Conservation (phyloP, 2,888 invertebrate species). For the Euzophera pinguis region DNA sequence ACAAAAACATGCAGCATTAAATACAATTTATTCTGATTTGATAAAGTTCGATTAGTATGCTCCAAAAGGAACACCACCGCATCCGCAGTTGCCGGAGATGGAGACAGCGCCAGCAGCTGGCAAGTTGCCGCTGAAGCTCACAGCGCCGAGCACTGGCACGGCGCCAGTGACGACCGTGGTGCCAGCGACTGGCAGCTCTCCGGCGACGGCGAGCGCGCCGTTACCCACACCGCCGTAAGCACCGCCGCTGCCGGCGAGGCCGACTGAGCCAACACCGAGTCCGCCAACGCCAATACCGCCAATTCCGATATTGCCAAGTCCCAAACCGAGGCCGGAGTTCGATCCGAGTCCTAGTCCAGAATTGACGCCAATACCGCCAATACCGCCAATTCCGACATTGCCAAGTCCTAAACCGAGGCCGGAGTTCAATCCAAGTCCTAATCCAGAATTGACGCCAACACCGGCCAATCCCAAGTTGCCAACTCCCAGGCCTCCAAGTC, state of each 20-base stretch:
- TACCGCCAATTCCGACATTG: not conserved
- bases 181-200: constrained; percentile 33
- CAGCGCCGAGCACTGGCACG: constrained; percentile 41
- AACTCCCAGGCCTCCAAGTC: not conserved
- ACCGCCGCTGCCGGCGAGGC: not conserved
- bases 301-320: not conserved
- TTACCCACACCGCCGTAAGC: constrained; percentile 31
- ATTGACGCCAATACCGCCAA: not conserved
- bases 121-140: constrained; percentile 34
- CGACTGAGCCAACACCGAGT: constrained; percentile 6
- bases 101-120: constrained; percentile 32
- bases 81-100: constrained; percentile 10
- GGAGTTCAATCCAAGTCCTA: not conserved
- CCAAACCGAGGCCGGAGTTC: not conserved
- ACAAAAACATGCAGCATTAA: no score
- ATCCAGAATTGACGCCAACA: not conserved
- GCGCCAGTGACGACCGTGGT: constrained; percentile 34
- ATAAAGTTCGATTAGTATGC: no score
- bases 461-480: not conserved
- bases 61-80: not conserved
- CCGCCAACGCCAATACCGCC: constrained; percentile 6
- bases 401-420: not conserved
- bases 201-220: constrained; percentile 29
- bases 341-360: not conserved
- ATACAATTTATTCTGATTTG: no score